phyloP scores from a whole-genome alignment of 2,888 invertebrate genomes.

The Drosophila stalkeri region DNA sequence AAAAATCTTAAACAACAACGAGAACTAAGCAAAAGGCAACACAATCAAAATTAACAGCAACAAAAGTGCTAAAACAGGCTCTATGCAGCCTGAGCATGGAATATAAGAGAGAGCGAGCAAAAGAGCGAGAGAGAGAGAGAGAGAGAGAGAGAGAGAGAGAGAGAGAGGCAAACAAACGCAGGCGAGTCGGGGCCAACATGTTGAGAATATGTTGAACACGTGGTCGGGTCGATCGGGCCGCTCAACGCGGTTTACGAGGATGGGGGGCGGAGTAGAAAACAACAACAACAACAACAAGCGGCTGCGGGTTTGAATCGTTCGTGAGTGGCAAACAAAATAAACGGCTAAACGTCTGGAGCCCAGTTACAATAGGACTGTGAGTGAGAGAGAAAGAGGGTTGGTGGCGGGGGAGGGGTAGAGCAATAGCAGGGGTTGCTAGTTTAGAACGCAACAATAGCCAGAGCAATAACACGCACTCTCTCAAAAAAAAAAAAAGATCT shows the following conservation, averaged over 20 bases:
- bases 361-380: slow-evolving; percentile 15
- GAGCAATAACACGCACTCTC: slow-evolving; percentile 13
- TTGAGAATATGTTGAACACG: slow-evolving; percentile 78
- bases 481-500: neutral
- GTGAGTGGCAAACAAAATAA: slow-evolving; percentile 46
- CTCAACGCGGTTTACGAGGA: neutral
- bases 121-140: neutral
- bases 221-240: slow-evolving; percentile 58
- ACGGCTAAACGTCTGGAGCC: slow-evolving; percentile 9
- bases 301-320: slow-evolving; percentile 13
- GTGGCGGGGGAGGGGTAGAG: neutral
- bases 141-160: neutral
- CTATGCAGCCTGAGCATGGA: slow-evolving; percentile 26
- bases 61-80: slow-evolving; percentile 44
- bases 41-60: slow-evolving; percentile 38
- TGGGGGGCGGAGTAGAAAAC: neutral
- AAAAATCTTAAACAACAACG: slow-evolving; percentile 37
- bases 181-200: slow-evolving; percentile 59
- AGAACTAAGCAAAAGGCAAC: slow-evolving; percentile 29
- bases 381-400: neutral
- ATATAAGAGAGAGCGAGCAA: neutral
- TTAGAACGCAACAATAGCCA: slow-evolving; percentile 33
- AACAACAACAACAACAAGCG: neutral
- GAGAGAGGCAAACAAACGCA: slow-evolving; percentile 8
- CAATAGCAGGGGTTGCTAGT: slow-evolving; percentile 25